Percentiles rank a stretch among this genome's conserved stretches.
phyloP scores from a whole-genome alignment of 2,113 vertebrate genomes.

The Myotis lucifugus region DNA sequence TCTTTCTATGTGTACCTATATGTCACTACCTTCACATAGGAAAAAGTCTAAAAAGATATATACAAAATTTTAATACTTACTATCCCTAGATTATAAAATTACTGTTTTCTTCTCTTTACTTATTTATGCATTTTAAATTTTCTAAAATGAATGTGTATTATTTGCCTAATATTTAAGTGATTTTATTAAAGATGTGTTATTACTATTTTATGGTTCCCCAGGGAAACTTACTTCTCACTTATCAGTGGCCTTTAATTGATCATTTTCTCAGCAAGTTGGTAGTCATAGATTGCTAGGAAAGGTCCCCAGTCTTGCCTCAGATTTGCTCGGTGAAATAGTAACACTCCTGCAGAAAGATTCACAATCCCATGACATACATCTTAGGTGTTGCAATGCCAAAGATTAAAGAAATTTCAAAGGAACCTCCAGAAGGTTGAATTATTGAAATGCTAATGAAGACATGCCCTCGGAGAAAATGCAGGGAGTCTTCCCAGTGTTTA shows the following conservation, averaged over 20 bases:
- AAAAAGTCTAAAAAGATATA: background rate
- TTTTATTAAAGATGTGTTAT: constrained; percentile 36
- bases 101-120: background rate
- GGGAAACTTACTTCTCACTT: background rate
- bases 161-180: constrained; percentile 1
- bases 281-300: background rate
- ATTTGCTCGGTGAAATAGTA: background rate
- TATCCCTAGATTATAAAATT: background rate
- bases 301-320: background rate
- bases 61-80: background rate
- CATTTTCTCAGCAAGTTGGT: background rate
- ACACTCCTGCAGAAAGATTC: background rate
- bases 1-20: background rate
- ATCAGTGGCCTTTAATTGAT: constrained; percentile 34
- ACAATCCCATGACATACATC: background rate
- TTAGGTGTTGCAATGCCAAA: constrained; percentile 62
- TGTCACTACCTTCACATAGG: background rate
- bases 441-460: constrained; percentile 76
- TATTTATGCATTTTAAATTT: background rate
- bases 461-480: constrained; percentile 53
- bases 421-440: constrained; percentile 58
- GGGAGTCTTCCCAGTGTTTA: constrained; percentile 48
- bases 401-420: constrained; percentile 75
- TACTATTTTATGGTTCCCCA: constrained; percentile 26
- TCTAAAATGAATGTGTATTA: background rate